These are phyloP conservation scores for Rattus norvegicus DNA, from an alignment of 2,113 vertebrate species.

Conservation along the genomic window GRCr8 NC_086019.1:21268501-21269000, in stretches of 20 bases:
- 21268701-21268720: neutral
- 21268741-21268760: neutral
- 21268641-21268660: too few relatives aligned
- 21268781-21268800: neutral
- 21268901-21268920: neutral
- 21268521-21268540: too few relatives aligned
- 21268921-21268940: neutral
- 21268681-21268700: neutral
- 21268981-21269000: neutral
- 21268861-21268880: neutral
- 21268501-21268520: too few relatives aligned
- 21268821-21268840: neutral
- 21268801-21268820: neutral
- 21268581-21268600: neutral
- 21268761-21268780: neutral
- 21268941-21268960: neutral
- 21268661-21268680: too few relatives aligned
- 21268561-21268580: neutral
- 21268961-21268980: neutral
- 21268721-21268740: neutral
- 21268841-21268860: neutral
- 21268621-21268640: too few relatives aligned
- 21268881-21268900: slow-evolving; percentile 9
- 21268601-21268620: too few relatives aligned
- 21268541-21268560: neutral